A percentile compares a stretch with the other conserved stretches of the same genome.
Evolutionary conservation across 2,888 invertebrate species (phyloP).

Genomic region (Conus canariensis): DNA sequence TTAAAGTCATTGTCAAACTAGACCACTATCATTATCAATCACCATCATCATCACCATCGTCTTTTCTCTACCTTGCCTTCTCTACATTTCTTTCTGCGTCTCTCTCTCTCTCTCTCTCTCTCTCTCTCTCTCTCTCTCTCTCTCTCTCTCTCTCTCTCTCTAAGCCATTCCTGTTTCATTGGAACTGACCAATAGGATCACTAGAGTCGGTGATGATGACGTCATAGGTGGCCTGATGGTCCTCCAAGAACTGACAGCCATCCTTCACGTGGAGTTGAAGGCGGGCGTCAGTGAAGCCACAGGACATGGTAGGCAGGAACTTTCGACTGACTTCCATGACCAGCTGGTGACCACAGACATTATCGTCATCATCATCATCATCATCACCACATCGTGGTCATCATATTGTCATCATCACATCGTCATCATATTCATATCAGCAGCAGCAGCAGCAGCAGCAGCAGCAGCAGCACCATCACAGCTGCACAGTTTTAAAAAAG

Average conservation of each 20-base stretch:
- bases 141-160: neutral
- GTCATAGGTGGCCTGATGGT: conserved; percentile 91
- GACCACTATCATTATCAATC: no score
- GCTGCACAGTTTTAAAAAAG: no score
- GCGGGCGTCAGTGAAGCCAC: conserved; percentile 91
- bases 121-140: neutral
- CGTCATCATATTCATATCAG: no score
- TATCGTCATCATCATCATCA: no score
- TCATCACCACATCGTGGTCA: no score
- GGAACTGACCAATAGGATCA: conserved; percentile 90
- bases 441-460: no score
- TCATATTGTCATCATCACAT: no score
- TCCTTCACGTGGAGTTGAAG: conserved; percentile 91
- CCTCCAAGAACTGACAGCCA: conserved; percentile 95
- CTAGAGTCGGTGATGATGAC: conserved; percentile 99
- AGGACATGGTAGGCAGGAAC: conserved; percentile 93
- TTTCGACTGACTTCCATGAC: conserved; percentile 94
- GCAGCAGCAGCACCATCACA: no score
- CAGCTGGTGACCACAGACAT: conserved; percentile 77
- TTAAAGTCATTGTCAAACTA: no score
- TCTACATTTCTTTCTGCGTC: neutral
- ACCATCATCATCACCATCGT: no score
- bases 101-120: neutral
- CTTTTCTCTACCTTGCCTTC: no score
- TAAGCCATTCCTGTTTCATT: neutral